These are phyloP conservation scores for Zophobas atratus DNA, from an alignment of 1,140 invertebrate species.

Conservation along the genomic window DNA sequence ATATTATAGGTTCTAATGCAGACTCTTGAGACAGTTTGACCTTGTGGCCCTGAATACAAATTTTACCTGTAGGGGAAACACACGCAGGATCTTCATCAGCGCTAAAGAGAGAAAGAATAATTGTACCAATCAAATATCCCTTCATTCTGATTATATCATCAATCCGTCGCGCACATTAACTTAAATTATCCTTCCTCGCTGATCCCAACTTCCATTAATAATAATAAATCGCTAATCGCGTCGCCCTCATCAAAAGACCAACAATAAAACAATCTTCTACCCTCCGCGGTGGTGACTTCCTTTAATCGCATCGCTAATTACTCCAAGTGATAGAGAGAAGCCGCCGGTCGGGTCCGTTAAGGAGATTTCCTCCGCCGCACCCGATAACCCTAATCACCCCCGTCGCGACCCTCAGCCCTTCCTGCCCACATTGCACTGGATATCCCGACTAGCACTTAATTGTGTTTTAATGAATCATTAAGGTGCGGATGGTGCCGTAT, in stretches of 20 bases:
- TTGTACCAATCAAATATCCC: constrained; percentile 2
- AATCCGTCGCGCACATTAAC: constrained; percentile 15
- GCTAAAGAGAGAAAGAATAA: no score
- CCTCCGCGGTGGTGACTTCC: background rate
- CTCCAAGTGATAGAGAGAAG: constrained; percentile 12
- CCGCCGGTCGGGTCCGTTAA: constrained; percentile 15
- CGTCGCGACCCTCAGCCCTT: constrained; percentile 12
- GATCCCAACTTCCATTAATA: constrained; percentile 13
- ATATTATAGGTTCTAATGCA: no score
- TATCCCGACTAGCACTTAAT: constrained; percentile 55
- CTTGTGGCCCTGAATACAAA: no score
- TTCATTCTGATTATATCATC: constrained; percentile 18
- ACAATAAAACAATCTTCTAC: constrained; percentile 5
- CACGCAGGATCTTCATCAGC: no score
- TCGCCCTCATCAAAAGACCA: background rate
- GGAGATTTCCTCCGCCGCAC: constrained; percentile 27
- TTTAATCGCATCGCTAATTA: constrained; percentile 15
- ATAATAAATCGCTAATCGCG: constrained; percentile 17
- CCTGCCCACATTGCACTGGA: constrained; percentile 17
- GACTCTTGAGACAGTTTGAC: no score
- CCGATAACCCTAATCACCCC: constrained; percentile 36
- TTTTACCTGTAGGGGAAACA: no score
- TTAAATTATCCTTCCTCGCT: constrained; percentile 19
- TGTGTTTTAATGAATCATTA: constrained; percentile 64
- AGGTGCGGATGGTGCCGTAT: constrained; percentile 59